Evolutionary conservation across 1,140 invertebrate genomes (phyloP).

Genomic region (Apis cerana): DNA sequence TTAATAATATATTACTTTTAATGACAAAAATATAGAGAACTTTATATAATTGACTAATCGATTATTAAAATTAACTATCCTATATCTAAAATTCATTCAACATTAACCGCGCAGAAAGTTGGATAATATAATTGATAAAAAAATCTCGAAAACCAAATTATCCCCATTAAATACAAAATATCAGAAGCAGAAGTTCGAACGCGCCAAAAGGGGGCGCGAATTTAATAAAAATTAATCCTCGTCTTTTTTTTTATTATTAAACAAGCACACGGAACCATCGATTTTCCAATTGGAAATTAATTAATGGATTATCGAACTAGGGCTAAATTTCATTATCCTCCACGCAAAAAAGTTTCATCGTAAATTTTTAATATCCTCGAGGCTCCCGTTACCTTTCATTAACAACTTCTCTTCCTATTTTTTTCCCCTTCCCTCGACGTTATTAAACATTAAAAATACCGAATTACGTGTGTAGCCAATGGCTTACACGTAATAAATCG

Average conservation of each 20-base stretch:
- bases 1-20: no score
- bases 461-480: not conserved
- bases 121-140: no score
- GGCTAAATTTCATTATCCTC: slow-evolving; percentile 5
- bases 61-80: no score
- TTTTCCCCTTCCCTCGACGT: not conserved
- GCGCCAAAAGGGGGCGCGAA: no score
- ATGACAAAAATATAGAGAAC: no score
- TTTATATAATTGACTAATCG: no score
- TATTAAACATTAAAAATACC: not conserved
- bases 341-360: not conserved
- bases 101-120: no score
- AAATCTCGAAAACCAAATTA: not conserved
- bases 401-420: not conserved
- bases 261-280: not conserved
- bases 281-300: slow-evolving; percentile 6
- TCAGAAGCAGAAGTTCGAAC: not conserved
- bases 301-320: slow-evolving; percentile 5
- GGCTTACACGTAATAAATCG: not conserved
- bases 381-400: not conserved
- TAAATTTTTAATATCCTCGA: not conserved
- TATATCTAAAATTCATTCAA: no score
- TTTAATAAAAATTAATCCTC: not conserved
- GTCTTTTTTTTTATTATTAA: not conserved
- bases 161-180: not conserved